Base-by-base conservation (phyloP, 2,797 vertebrate species). In the Megaceryle alcyon region DNA sequence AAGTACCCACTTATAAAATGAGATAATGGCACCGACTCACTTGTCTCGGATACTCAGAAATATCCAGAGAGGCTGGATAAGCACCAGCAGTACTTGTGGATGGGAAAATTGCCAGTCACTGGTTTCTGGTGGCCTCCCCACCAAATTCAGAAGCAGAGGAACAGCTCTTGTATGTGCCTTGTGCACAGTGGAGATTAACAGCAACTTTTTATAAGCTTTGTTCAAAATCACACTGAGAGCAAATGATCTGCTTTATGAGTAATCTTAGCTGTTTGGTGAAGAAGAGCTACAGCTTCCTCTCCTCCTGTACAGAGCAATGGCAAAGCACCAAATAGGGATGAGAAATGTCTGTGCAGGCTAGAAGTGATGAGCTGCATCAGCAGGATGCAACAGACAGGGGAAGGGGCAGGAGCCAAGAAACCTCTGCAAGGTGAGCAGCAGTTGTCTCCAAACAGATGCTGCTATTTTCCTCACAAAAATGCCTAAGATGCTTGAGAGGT, bases 31-130 rank as follows among this genome's bases (percentile, higher is more conserved):
- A 78, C 54, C 0, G 0, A 48, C n/a, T 35, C 11, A 1, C 26
- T 92, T 79, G 41, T 77, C 35, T 82, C 73, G 63, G 21, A 8
- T 53, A 25, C 39, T 86, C 86, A 61, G 72, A 93, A 76, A 88
- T 78, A 78, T 7, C 79, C 48, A 39, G 59, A 61, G 37, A 76
- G 78, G 41, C 60, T 84, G 49, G 48, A 73, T 46, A 9, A 77
- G 44, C 59, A 71, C 69, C 5, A 1, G 0, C 28, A 82, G 26
- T 79, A 51, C 29, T 54, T 43, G 21, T 54, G 73, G 39, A 10
- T 73, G 64, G 82, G 79, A 87, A 65, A 6, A 28, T 8, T 87
- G 84, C 84, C 82, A 76, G 37, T 59, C 37, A 49, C 48, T 78
- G 28, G 3, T 81, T 86, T 80, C 84, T 85, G n/a, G 26, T 75